These are phyloP conservation scores for Charadrius vociferus DNA, from an alignment of 2,113 vertebrate species.

Conservation along the genomic window DNA sequence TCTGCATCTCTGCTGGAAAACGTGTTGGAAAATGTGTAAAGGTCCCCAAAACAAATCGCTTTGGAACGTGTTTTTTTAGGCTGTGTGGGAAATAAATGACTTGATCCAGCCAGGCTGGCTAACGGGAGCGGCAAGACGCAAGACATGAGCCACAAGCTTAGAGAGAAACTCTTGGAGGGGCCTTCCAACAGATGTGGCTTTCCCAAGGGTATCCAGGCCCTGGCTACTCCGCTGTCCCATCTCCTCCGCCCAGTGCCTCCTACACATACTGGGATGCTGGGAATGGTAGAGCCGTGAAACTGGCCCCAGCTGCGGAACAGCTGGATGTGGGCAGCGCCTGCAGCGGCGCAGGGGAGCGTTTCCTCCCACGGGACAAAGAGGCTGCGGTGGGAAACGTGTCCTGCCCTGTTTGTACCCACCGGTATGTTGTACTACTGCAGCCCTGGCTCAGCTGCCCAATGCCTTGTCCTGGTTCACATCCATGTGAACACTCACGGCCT, in stretches of 20 bases:
- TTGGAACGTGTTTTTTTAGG: too few relatives aligned
- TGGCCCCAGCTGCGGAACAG: neutral
- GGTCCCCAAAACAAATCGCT: too few relatives aligned
- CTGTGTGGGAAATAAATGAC: neutral
- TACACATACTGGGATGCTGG: neutral
- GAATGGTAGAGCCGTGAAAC: neutral
- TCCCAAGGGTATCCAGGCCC: neutral
- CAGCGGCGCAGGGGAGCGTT: accelerated
- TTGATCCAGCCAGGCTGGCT: neutral
- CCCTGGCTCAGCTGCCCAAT: neutral
- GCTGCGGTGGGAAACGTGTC: accelerated
- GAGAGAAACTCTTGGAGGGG: neutral
- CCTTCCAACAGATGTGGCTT: neutral
- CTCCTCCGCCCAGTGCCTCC: neutral
- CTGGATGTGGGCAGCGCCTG: neutral
- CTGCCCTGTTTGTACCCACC: neutral
- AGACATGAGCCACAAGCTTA: neutral
- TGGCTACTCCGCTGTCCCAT: neutral
- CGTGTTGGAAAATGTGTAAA: neutral
- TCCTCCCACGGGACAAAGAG: accelerated
- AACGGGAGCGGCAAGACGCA: neutral
- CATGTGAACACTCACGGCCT: accelerated
- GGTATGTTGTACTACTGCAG: neutral
- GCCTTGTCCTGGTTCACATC: neutral
- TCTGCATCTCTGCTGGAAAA: neutral